Evolutionary conservation across 2,888 invertebrate genomes (phyloP).

Genomic region (Sylvicola cinctus): DNA sequence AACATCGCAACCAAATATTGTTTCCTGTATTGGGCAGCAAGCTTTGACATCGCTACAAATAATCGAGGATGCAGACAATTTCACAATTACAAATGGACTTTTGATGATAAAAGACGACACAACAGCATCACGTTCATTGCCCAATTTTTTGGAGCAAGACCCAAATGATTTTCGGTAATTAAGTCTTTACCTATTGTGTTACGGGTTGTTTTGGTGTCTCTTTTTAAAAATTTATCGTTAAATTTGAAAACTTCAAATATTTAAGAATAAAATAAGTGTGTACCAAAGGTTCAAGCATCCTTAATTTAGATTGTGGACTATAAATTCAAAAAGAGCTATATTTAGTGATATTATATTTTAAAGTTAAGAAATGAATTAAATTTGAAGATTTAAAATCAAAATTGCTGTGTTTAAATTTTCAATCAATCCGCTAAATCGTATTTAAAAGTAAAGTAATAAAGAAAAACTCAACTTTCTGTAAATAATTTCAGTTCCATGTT

Average conservation of each 20-base stretch:
- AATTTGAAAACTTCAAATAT: conserved; percentile 1
- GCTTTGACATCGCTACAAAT: conserved; percentile 40
- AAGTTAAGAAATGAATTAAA: too few relatives aligned
- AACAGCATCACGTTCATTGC: conserved; percentile 39
- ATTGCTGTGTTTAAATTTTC: too few relatives aligned
- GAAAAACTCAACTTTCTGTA: neutral
- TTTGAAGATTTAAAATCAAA: too few relatives aligned
- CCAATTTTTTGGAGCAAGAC: conserved; percentile 48
- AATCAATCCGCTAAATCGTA: too few relatives aligned
- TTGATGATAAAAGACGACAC: conserved; percentile 38
- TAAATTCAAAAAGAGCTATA: too few relatives aligned
- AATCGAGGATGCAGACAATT: conserved; percentile 42
- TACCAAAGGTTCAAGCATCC: too few relatives aligned
- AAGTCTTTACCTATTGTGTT: too few relatives aligned
- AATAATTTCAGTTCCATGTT: conserved; percentile 15
- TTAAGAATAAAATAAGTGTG: too few relatives aligned
- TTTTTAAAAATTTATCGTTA: conserved; percentile 1
- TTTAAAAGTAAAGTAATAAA: neutral
- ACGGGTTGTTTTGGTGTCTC: too few relatives aligned
- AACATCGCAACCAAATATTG: conserved; percentile 26
- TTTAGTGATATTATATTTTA: too few relatives aligned
- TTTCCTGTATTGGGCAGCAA: conserved; percentile 50
- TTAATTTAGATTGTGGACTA: too few relatives aligned
- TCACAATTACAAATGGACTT: conserved; percentile 42
- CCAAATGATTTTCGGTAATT: conserved; percentile 51